These are phyloP conservation scores for Cinclus mexicanus DNA, from an alignment of 2,113 vertebrate species.

Conservation along the genomic window DNA sequence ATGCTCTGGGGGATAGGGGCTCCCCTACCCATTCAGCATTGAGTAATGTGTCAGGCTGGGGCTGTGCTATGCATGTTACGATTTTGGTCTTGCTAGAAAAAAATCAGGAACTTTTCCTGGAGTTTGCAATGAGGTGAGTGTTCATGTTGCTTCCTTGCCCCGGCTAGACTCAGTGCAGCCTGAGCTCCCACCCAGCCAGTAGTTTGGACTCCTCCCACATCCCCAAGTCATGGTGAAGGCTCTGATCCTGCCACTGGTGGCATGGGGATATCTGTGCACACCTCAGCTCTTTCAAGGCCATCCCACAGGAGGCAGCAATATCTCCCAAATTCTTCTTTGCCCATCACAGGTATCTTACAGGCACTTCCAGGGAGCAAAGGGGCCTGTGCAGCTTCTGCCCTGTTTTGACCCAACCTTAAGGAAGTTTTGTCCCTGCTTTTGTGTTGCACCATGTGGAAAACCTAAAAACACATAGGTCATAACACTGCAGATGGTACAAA, in stretches of 20 bases:
- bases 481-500: neutral
- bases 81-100: neutral
- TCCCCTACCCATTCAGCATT: rapidly evolving
- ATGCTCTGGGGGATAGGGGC: neutral
- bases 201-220: neutral
- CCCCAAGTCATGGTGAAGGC: too few species aligned
- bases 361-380: neutral
- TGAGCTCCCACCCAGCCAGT: neutral
- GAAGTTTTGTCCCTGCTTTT: neutral
- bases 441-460: neutral
- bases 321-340: neutral
- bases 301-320: neutral
- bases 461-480: neutral
- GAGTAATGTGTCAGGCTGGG: neutral
- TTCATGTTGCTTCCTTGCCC: rapidly evolving
- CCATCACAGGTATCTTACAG: neutral
- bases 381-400: rapidly evolving
- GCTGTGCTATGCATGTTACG: neutral
- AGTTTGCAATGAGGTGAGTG: neutral
- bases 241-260: rapidly evolving
- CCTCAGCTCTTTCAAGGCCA: rapidly evolving
- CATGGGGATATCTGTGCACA: rapidly evolving
- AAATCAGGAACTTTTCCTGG: neutral
- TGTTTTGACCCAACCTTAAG: neutral
- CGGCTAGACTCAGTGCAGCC: rapidly evolving